A percentile compares a stretch with the other conserved stretches of the same genome.
Evolutionary conservation across 2,113 vertebrate genomes (phyloP).

Genomic region (Glaucidium brasilianum): DNA sequence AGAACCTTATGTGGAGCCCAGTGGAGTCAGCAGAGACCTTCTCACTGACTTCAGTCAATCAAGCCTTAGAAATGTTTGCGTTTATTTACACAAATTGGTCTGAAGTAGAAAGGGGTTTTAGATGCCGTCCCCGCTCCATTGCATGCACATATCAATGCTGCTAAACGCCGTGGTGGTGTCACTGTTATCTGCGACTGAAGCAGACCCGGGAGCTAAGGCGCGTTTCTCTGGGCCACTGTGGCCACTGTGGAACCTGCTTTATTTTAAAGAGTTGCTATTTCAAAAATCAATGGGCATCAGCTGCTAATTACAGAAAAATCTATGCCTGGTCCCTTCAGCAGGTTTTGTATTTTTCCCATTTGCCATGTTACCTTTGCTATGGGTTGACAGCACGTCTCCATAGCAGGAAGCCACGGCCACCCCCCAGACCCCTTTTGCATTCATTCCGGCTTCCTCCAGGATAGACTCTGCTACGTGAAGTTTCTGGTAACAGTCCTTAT

Average conservation of each 20-base stretch:
- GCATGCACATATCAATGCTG: background rate
- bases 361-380: background rate
- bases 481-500: background rate
- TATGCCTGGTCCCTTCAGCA: slow-evolving; percentile 37
- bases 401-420: background rate
- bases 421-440: background rate
- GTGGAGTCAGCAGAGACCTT: slow-evolving; percentile 46
- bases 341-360: background rate
- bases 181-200: background rate
- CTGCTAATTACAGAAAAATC: slow-evolving; percentile 63
- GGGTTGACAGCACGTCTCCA: background rate
- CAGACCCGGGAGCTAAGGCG: background rate
- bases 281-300: slow-evolving; percentile 62
- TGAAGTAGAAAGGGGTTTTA: background rate
- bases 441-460: background rate
- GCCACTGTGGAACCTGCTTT: background rate
- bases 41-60: slow-evolving; percentile 40
- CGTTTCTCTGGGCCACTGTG: background rate
- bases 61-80: background rate
- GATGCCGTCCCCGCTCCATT: background rate
- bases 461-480: accelerated
- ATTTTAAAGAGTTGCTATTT: slow-evolving; percentile 14
- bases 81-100: slow-evolving; percentile 35
- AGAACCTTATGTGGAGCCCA: slow-evolving; percentile 57
- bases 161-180: background rate